Percentiles rank a stretch among this genome's conserved stretches.
Conservation (phyloP, 2,888 invertebrate species). For the Torymus tubicola region DNA sequence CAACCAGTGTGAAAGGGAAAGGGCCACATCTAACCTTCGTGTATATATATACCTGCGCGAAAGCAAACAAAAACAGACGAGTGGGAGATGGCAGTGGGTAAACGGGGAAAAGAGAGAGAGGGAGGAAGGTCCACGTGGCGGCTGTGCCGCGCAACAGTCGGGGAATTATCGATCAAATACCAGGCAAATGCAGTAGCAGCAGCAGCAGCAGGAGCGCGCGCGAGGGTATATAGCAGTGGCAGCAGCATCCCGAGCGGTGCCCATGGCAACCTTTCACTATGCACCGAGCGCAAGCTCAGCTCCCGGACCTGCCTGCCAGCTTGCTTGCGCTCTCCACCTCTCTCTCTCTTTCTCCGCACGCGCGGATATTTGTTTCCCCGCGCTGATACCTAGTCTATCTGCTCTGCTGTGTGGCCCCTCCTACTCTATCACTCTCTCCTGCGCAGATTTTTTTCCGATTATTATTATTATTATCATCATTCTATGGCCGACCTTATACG, state of each 20-base stretch:
- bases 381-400: too few relatives aligned
- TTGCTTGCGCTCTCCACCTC: not conserved
- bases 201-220: not conserved
- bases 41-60: too few relatives aligned
- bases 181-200: conserved; percentile 13
- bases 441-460: not conserved
- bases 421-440: not conserved
- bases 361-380: conserved; percentile 39
- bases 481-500: not conserved
- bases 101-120: not conserved
- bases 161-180: conserved; percentile 67
- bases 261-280: conserved; percentile 53
- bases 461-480: not conserved
- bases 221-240: not conserved
- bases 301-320: conserved; percentile 7
- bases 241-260: conserved; percentile 40
- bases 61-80: not conserved
- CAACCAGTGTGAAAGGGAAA: not conserved
- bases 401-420: too few relatives aligned
- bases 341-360: not conserved
- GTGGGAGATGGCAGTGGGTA: not conserved
- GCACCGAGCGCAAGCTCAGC: not conserved
- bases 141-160: conserved; percentile 46
- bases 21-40: too few relatives aligned
- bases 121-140: not conserved